These are phyloP conservation scores for Chanos chanos DNA, from an alignment of 2,797 vertebrate species.

Conservation along the genomic window DNA sequence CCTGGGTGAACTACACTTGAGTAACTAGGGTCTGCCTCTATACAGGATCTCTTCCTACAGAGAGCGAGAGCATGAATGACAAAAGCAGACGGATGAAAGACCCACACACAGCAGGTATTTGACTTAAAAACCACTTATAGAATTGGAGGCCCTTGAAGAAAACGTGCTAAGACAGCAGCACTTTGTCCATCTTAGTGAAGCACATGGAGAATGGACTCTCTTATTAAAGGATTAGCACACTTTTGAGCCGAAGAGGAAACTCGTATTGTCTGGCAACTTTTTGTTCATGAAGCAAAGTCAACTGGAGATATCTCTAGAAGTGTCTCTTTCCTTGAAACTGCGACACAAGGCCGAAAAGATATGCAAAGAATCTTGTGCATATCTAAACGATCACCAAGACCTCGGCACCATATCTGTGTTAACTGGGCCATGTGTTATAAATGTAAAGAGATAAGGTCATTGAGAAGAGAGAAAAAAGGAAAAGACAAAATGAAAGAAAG, in stretches of 20 bases:
- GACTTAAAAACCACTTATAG: constrained; percentile 29
- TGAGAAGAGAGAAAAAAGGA: constrained; percentile 15
- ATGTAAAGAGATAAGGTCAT: constrained; percentile 14
- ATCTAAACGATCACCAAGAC: not conserved
- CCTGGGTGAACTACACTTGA: not conserved
- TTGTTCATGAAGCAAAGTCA: not conserved
- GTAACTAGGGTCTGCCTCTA: not conserved
- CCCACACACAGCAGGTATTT: constrained; percentile 33
- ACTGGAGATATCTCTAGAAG: not conserved
- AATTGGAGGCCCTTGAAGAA: constrained; percentile 7
- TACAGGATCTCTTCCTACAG: not conserved
- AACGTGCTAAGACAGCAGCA: not conserved
- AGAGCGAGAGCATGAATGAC: constrained; percentile 30
- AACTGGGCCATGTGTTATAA: constrained; percentile 19
- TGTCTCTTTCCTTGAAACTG: not conserved
- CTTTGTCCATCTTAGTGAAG: constrained; percentile 29
- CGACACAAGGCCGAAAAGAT: not conserved
- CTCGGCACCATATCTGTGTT: not conserved
- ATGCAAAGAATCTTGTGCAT: constrained; percentile 4
- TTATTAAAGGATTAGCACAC: constrained; percentile 1
- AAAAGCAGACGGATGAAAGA: constrained; percentile 39
- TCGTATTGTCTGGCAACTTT: not conserved
- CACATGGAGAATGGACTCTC: not conserved
- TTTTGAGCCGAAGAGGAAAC: not conserved
- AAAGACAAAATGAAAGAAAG: constrained; percentile 4